Percentiles rank a stretch among this genome's conserved stretches.
phyloP scores from a whole-genome alignment of 2,797 vertebrate genomes.

The Okamejei kenojei region DNA sequence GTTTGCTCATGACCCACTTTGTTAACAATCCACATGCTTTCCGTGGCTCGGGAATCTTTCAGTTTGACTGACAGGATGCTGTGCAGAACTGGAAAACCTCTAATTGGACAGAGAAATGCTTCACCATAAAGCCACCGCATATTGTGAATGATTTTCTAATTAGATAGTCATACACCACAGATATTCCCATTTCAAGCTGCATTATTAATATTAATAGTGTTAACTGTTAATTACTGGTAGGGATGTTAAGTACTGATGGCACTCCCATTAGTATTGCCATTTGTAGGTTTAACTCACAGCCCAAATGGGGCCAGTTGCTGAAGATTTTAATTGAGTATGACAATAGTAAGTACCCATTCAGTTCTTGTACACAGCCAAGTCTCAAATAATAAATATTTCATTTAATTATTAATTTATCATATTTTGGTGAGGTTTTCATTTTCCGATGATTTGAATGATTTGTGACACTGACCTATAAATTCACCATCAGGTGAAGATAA shows the following conservation, averaged over 20 bases:
- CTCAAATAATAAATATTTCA: conserved; percentile 79
- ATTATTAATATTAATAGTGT: conserved; percentile 67
- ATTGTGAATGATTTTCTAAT: conserved; percentile 38
- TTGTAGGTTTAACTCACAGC: conserved; percentile 75
- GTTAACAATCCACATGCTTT: conserved; percentile 31
- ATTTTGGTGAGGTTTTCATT: conserved; percentile 19
- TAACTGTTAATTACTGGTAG: conserved; percentile 71
- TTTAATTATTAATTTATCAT: conserved; percentile 65
- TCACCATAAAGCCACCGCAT: conserved; percentile 18
- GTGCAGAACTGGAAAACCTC: conserved; percentile 32
- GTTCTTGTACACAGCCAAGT: conserved; percentile 60
- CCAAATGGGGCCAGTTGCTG: conserved; percentile 72
- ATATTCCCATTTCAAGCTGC: conserved; percentile 34
- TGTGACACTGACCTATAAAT: conserved; percentile 24
- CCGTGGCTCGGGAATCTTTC: conserved; percentile 21
- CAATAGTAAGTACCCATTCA: conserved; percentile 79
- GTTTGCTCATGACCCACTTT: conserved; percentile 26
- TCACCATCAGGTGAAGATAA: conserved; percentile 14
- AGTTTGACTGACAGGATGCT: conserved; percentile 29
- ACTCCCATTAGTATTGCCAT: conserved; percentile 66
- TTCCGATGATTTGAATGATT: conserved; percentile 26
- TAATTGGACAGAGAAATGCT: conserved; percentile 36
- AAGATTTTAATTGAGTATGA: conserved; percentile 80
- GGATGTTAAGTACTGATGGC: conserved; percentile 64
- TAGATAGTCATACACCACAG: conserved; percentile 34